Conservation (phyloP, 2,888 invertebrate genomes). For the Euphydryas editha region DNA sequence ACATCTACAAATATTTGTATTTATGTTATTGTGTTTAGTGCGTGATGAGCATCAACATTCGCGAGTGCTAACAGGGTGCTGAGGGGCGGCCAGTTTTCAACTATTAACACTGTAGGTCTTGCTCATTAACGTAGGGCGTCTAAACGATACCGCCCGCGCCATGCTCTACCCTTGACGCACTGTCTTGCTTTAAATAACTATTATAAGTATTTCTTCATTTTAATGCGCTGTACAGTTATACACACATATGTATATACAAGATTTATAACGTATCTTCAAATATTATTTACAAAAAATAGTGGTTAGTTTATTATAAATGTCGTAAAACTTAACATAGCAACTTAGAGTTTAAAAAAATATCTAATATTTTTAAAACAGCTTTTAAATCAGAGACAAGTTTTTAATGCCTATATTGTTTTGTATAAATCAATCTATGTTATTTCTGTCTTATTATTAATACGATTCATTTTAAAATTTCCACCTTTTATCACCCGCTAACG, state of each 20-base stretch:
- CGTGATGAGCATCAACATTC: conserved; percentile 43
- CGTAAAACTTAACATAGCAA: too few relatives aligned
- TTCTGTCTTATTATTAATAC: too few relatives aligned
- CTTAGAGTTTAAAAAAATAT: too few relatives aligned
- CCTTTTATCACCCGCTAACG: too few relatives aligned
- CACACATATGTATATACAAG: neutral
- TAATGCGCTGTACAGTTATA: conserved; percentile 2
- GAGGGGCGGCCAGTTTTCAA: conserved; percentile 78
- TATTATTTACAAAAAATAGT: neutral
- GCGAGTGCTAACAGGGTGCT: conserved; percentile 51
- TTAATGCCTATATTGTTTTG: too few relatives aligned
- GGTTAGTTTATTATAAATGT: neutral
- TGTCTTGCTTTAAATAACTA: conserved; percentile 22
- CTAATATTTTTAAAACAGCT: too few relatives aligned
- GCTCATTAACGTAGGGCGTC: conserved; percentile 75
- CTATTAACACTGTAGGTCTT: conserved; percentile 79
- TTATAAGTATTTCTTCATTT: conserved; percentile 11
- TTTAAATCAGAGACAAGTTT: too few relatives aligned
- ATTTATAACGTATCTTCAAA: neutral
- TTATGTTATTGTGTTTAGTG: conserved; percentile 30
- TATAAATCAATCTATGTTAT: too few relatives aligned
- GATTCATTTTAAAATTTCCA: too few relatives aligned
- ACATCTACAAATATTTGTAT: conserved; percentile 29
- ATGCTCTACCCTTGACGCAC: conserved; percentile 47
- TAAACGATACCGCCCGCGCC: conserved; percentile 68